A percentile compares a stretch with the other conserved stretches of the same genome.
These are phyloP conservation scores for Brachionus koreanus DNA, from an alignment of 1,140 invertebrate species.

Conservation along the genomic window DNA sequence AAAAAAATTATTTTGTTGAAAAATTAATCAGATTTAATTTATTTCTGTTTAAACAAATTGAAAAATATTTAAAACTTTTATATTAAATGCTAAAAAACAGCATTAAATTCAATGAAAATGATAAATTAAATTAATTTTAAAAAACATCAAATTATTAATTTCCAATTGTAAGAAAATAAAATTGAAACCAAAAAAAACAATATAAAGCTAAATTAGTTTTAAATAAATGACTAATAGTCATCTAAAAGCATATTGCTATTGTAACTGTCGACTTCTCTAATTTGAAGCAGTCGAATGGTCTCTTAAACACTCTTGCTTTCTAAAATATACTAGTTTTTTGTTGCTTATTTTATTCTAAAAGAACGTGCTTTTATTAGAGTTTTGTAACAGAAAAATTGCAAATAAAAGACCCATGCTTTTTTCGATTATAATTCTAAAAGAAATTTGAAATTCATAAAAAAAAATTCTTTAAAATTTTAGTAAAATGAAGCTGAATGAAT, in stretches of 20 bases:
- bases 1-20: no score
- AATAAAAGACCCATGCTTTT: constrained; percentile 28
- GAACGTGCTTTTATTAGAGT: not conserved
- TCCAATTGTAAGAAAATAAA: no score
- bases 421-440: not conserved
- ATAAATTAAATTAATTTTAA: no score
- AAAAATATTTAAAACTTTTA: no score
- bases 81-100: no score
- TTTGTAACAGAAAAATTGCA: constrained; percentile 15
- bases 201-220: not conserved
- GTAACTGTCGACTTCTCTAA: not conserved
- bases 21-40: no score
- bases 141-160: no score
- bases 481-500: constrained; percentile 23
- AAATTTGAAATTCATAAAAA: not conserved
- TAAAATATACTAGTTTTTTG: not conserved
- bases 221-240: not conserved
- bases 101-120: no score
- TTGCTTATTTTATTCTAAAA: not conserved
- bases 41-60: no score
- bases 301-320: not conserved
- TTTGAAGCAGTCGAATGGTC: not conserved
- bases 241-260: not conserved
- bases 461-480: not conserved
- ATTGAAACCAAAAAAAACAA: not conserved